These are phyloP conservation scores for Clarias pachynema DNA, from an alignment of 2,797 vertebrate genomes.

Conservation along the genomic window DNA sequence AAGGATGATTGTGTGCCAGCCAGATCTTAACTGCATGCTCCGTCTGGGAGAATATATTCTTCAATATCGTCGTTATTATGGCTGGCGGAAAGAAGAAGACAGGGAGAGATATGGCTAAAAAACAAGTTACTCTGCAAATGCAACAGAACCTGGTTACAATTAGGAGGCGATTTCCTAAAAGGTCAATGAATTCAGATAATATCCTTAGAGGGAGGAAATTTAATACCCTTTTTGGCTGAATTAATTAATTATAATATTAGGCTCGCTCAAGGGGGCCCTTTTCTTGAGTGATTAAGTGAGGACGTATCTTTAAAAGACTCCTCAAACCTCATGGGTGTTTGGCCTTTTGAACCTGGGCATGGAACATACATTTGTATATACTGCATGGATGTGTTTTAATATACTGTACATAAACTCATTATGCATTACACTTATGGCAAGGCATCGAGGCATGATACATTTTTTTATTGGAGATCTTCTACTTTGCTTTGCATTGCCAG, in stretches of 20 bases:
- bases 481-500: constrained; percentile 8
- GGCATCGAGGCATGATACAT: constrained; percentile 1
- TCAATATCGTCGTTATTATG: constrained; percentile 77
- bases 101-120: constrained; percentile 62
- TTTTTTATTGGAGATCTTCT: constrained; percentile 7
- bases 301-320: constrained; percentile 86
- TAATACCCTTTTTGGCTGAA: constrained; percentile 97
- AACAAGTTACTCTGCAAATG: constrained; percentile 89
- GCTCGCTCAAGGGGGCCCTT: constrained; percentile 92
- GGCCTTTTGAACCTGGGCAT: constrained; percentile 78
- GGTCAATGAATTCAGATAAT: constrained; percentile 99
- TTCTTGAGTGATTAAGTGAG: constrained; percentile 99
- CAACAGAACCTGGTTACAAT: constrained; percentile 91
- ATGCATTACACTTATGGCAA: constrained; percentile 30
- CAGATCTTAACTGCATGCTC: constrained; percentile 56
- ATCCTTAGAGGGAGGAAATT: constrained; percentile 97
- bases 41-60: constrained; percentile 51
- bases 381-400: constrained; percentile 76
- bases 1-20: constrained; percentile 59
- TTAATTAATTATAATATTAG: constrained; percentile 99
- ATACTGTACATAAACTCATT: constrained; percentile 55
- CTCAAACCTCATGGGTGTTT: constrained; percentile 75
- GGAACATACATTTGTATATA: constrained; percentile 75
- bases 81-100: constrained; percentile 51
- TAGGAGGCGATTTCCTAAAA: constrained; percentile 98